Conservation (phyloP, 2,888 invertebrate genomes). For the Hydroisotoma schaefferi region DNA sequence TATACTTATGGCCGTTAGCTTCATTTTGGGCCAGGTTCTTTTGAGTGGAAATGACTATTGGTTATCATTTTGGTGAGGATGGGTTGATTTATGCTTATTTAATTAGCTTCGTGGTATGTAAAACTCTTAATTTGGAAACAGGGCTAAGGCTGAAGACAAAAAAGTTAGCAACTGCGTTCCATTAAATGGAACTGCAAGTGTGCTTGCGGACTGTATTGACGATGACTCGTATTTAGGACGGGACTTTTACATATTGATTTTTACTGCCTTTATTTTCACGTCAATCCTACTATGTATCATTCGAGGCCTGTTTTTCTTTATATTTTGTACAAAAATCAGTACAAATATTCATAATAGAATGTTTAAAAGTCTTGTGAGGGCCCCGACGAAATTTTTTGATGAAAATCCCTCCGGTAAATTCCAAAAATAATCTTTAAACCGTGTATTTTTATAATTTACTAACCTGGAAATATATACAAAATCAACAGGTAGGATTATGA, state of each 20-base stretch:
- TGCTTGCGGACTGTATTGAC: too few relatives aligned
- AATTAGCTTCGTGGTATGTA: too few relatives aligned
- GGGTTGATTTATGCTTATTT: too few relatives aligned
- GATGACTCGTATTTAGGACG: too few relatives aligned
- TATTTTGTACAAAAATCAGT: background rate
- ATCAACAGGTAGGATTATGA: background rate
- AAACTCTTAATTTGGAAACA: background rate
- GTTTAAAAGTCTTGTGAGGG: background rate
- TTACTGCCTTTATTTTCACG: background rate
- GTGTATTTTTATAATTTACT: too few relatives aligned
- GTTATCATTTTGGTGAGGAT: conserved; percentile 27
- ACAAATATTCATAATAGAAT: background rate
- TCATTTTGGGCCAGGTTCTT: conserved; percentile 27
- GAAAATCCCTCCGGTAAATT: background rate
- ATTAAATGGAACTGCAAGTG: too few relatives aligned
- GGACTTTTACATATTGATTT: background rate
- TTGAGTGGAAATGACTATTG: conserved; percentile 31
- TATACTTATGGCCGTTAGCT: conserved; percentile 10
- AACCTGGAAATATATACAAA: background rate
- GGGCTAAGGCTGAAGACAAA: too few relatives aligned
- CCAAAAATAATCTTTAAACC: background rate
- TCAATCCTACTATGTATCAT: background rate
- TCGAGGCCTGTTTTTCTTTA: too few relatives aligned
- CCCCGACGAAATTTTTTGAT: background rate
- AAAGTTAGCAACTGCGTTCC: too few relatives aligned